These are phyloP conservation scores for Cherax destructor DNA, from an alignment of 1,140 invertebrate genomes.

Conservation along the genomic window DNA sequence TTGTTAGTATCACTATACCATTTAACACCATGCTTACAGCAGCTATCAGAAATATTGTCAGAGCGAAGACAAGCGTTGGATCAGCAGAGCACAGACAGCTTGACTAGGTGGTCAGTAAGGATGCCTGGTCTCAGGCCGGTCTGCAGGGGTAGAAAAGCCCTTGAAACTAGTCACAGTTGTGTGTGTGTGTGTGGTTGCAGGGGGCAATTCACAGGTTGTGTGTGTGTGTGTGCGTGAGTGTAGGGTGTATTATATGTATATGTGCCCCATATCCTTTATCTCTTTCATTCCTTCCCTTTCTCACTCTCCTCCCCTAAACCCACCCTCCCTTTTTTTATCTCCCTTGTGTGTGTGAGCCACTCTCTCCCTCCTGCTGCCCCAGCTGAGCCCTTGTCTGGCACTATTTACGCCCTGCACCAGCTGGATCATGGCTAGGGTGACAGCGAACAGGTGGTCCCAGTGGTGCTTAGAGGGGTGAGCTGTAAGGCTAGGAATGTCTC, in stretches of 20 bases:
- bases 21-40: neutral
- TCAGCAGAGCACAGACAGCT: neutral
- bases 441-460: conserved; percentile 23
- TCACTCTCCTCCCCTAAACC: neutral
- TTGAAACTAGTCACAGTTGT: neutral
- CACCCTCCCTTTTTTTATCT: conserved; percentile 10
- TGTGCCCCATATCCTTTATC: neutral
- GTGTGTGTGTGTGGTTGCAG: neutral
- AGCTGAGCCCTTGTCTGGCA: conserved; percentile 16
- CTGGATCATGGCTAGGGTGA: conserved; percentile 37
- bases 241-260: no score
- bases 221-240: no score
- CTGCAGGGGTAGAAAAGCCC: no score
- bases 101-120: no score
- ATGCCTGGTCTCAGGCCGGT: no score
- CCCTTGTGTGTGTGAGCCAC: neutral
- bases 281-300: conserved; percentile 22
- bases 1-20: neutral
- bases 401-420: conserved; percentile 34
- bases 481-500: conserved; percentile 26
- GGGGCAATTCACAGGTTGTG: no score
- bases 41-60: neutral
- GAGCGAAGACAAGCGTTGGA: neutral
- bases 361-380: no score
- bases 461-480: conserved; percentile 2